Percentiles rank a stretch among this genome's conserved stretches.
Conservation (phyloP, 2,113 vertebrate genomes). For the Ameiurus melas region DNA sequence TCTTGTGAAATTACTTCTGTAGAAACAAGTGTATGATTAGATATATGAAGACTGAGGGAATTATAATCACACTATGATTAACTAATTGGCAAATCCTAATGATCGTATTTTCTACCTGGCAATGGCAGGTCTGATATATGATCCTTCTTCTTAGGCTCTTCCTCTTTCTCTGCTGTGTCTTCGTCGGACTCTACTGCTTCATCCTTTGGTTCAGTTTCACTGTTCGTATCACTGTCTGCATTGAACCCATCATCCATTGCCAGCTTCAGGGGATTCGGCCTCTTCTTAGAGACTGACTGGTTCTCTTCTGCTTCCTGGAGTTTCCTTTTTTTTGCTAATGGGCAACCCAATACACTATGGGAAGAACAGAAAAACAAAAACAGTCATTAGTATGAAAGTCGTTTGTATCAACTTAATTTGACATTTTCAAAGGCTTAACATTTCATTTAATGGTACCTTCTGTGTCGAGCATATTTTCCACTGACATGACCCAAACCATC, state of each 20-base stretch:
- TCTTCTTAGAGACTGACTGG: constrained; percentile 83
- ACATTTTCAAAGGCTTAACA: neutral
- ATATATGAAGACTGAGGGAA: neutral
- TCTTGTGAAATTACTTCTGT: constrained; percentile 46
- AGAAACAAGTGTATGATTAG: neutral
- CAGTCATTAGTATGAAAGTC: neutral
- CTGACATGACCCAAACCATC: constrained; percentile 92
- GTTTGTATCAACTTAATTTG: neutral
- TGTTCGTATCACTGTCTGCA: constrained; percentile 82
- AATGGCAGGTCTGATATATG: constrained; percentile 43
- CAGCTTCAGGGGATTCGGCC: constrained; percentile 81
- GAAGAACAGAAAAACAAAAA: neutral
- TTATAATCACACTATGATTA: neutral
- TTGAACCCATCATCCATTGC: constrained; percentile 82
- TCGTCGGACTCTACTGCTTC: constrained; percentile 76
- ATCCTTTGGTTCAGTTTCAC: constrained; percentile 80
- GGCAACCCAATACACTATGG: constrained; percentile 87
- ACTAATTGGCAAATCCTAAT: neutral
- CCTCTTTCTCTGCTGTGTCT: constrained; percentile 59
- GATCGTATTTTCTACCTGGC: constrained; percentile 56
- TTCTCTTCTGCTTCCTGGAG: constrained; percentile 80
- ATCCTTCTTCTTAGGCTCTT: constrained; percentile 58
- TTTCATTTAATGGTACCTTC: constrained; percentile 75
- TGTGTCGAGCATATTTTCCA: constrained; percentile 90
- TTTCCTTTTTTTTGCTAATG: constrained; percentile 94